These are phyloP conservation scores for Aethina tumida DNA, from an alignment of 1,140 invertebrate species.

Conservation along the genomic window DNA sequence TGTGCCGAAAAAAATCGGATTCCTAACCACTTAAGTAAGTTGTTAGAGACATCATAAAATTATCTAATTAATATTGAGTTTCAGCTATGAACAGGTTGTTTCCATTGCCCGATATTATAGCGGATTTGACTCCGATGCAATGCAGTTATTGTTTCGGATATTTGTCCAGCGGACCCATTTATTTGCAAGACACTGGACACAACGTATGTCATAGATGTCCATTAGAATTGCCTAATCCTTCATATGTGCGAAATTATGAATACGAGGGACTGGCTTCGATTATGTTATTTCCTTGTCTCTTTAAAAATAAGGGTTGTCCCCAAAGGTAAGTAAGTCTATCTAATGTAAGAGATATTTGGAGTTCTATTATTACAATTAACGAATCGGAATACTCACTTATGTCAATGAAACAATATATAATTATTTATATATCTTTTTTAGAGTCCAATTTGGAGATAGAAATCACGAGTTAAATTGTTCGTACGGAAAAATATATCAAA, in stretches of 20 bases:
- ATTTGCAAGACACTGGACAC: slow-evolving; percentile 20
- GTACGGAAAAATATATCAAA: not conserved
- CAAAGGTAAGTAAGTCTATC: slow-evolving; percentile 10
- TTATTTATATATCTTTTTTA: too few relatives aligned
- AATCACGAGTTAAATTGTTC: slow-evolving; percentile 1
- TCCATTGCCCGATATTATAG: slow-evolving; percentile 20
- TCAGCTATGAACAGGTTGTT: slow-evolving; percentile 24
- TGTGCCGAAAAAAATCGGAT: not conserved
- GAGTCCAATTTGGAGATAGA: slow-evolving; percentile 10
- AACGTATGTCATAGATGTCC: slow-evolving; percentile 31
- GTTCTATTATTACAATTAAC: slow-evolving; percentile 8
- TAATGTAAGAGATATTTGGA: too few relatives aligned
- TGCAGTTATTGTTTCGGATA: slow-evolving; percentile 27
- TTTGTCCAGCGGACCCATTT: slow-evolving; percentile 25
- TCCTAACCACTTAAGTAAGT: not conserved
- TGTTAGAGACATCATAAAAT: not conserved
- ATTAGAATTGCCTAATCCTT: slow-evolving; percentile 15
- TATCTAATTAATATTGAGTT: slow-evolving; percentile 13
- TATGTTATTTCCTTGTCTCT: slow-evolving; percentile 28
- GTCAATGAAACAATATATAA: too few relatives aligned
- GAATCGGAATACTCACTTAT: slow-evolving; percentile 26
- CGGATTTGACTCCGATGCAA: slow-evolving; percentile 23
- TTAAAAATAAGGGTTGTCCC: slow-evolving; percentile 18
- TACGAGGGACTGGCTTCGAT: slow-evolving; percentile 23
- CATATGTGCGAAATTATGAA: slow-evolving; percentile 23